Conservation (phyloP, 2,888 invertebrate species). For the Chymomyza fuscimana region DNA sequence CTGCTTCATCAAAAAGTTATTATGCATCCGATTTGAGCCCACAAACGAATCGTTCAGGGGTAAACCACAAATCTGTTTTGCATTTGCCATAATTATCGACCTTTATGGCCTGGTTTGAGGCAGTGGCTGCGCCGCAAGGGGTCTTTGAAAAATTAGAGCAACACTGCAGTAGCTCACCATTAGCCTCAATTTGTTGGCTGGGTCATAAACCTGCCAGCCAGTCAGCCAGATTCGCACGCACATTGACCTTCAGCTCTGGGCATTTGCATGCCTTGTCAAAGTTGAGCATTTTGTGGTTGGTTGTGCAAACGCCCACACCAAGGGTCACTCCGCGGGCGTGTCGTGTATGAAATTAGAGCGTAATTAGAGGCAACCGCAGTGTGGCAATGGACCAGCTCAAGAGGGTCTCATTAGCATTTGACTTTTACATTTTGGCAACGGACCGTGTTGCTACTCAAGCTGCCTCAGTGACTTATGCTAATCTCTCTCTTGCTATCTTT, state of each 20-base stretch:
- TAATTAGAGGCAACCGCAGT: constrained; percentile 62
- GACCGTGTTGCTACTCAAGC: background rate
- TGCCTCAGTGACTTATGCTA: constrained; percentile 32
- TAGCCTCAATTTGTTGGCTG: constrained; percentile 21
- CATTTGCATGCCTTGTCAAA: constrained; percentile 62
- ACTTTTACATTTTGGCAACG: constrained; percentile 30
- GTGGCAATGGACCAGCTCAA: constrained; percentile 19
- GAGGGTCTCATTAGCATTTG: constrained; percentile 60
- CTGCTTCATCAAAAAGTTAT: background rate
- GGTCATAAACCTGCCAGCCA: constrained; percentile 39
- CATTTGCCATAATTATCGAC: constrained; percentile 65
- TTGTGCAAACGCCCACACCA: constrained; percentile 38
- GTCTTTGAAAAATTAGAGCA: constrained; percentile 65
- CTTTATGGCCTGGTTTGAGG: constrained; percentile 42
- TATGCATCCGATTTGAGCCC: background rate
- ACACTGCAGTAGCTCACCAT: constrained; percentile 52
- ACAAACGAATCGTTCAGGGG: constrained; percentile 31
- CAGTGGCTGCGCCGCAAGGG: constrained; percentile 42
- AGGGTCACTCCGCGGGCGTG: constrained; percentile 61
- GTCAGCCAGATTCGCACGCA: constrained; percentile 65
- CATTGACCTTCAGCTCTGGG: constrained; percentile 67
- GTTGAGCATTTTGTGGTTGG: background rate
- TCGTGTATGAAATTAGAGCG: constrained; percentile 56
- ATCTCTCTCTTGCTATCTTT: constrained; percentile 39
- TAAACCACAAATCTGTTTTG: constrained; percentile 53